phyloP scores from a whole-genome alignment of 2,113 vertebrate species.

The Fukomys damarensis region DNA sequence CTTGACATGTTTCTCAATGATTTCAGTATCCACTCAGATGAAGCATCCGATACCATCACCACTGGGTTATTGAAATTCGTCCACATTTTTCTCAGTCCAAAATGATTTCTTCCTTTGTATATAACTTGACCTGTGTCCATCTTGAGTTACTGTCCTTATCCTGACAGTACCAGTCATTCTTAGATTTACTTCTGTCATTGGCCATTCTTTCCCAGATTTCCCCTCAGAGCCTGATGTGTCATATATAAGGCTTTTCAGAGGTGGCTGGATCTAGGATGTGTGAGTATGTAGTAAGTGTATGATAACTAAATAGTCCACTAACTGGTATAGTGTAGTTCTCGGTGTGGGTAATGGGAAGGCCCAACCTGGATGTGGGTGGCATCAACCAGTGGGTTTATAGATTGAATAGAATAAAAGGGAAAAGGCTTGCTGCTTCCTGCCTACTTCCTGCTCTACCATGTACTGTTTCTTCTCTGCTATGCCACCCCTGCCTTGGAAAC shows the following conservation, averaged over 20 bases:
- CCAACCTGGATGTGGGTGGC: background rate
- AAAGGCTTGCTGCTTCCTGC: background rate
- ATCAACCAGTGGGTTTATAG: background rate
- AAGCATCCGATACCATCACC: background rate
- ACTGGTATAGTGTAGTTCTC: background rate
- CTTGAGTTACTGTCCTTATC: background rate
- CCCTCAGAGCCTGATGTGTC: background rate
- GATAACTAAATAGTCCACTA: background rate
- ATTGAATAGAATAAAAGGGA: background rate
- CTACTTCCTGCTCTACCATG: background rate
- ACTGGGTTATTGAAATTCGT: background rate
- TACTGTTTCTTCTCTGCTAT: background rate
- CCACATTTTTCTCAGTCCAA: background rate
- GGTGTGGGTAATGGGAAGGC: background rate
- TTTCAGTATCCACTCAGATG: background rate
- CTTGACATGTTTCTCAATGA: background rate
- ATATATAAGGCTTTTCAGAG: background rate
- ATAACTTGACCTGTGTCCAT: background rate
- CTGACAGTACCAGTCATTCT: background rate
- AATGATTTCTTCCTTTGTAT: background rate
- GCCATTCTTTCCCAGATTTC: background rate
- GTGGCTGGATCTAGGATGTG: background rate
- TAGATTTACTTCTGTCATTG: background rate
- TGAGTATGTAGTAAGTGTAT: background rate
- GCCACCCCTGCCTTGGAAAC: background rate